Evolutionary conservation across 2,888 invertebrate genomes (phyloP).

Genomic region (Pollenia angustigena): DNA sequence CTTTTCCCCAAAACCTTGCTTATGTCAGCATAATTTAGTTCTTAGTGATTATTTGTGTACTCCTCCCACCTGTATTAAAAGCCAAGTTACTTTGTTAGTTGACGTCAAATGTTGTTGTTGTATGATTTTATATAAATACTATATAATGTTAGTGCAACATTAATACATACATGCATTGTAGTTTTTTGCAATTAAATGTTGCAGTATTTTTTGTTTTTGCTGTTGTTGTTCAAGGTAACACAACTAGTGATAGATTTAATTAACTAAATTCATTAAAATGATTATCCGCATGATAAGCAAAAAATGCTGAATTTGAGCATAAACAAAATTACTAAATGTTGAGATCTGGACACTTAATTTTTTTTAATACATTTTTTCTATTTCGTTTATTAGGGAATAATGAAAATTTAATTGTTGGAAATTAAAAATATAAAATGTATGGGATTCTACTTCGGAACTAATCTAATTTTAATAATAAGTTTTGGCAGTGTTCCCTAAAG

Average conservation of each 20-base stretch:
- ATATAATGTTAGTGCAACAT: neutral
- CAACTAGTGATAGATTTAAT: conserved; percentile 63
- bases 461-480: too few species aligned
- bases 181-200: conserved; percentile 62
- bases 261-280: conserved; percentile 71
- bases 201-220: conserved; percentile 27
- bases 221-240: conserved; percentile 65
- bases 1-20: neutral
- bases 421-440: too few species aligned
- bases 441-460: too few species aligned
- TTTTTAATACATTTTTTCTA: too few species aligned
- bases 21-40: conserved; percentile 9
- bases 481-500: too few species aligned
- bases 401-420: too few species aligned
- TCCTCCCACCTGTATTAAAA: conserved; percentile 14
- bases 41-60: neutral
- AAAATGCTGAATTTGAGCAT: conserved; percentile 42
- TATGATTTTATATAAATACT: neutral
- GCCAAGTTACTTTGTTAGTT: conserved; percentile 40
- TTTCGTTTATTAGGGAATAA: too few species aligned
- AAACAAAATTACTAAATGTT: conserved; percentile 15
- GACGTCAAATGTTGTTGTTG: conserved; percentile 7
- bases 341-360: too few species aligned
- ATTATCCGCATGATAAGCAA: conserved; percentile 69
- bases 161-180: conserved; percentile 4